Evolutionary conservation across 2,888 invertebrate genomes (phyloP).

Genomic region (Rhagophthalmus giganteus): DNA sequence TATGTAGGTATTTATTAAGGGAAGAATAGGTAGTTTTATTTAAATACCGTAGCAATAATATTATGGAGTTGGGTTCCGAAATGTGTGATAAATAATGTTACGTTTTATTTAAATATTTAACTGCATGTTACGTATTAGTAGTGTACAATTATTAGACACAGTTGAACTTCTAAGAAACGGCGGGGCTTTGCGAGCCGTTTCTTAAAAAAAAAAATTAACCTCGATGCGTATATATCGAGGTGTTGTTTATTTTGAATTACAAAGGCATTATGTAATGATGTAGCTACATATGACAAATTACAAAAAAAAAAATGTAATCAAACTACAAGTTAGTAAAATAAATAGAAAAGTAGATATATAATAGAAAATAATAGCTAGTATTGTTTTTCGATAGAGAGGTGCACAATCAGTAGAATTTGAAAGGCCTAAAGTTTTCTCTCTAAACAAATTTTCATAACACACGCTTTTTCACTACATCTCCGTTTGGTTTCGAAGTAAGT

Average conservation of each 20-base stretch:
- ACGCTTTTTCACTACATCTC: constrained; percentile 3
- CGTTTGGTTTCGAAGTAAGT: too few species aligned
- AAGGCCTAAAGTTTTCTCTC: constrained; percentile 50
- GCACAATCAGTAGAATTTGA: constrained; percentile 44
- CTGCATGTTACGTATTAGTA: constrained; percentile 35
- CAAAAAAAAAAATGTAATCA: constrained; percentile 29
- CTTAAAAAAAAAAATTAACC: constrained; percentile 8
- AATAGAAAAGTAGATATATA: constrained; percentile 19
- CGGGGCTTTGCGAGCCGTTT: constrained; percentile 13
- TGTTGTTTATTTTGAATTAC: constrained; percentile 18
- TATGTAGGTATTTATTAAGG: constrained; percentile 7
- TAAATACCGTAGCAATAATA: constrained; percentile 60
- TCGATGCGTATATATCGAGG: constrained; percentile 28
- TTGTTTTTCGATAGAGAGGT: constrained; percentile 39
- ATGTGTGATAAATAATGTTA: constrained; percentile 47
- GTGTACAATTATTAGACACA: constrained; percentile 26
- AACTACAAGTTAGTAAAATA: constrained; percentile 20
- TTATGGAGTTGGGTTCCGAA: constrained; percentile 46
- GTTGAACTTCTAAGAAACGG: constrained; percentile 11
- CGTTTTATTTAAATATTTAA: constrained; percentile 40
- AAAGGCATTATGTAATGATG: constrained; percentile 10
- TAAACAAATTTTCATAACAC: constrained; percentile 40
- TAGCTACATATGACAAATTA: constrained; percentile 18
- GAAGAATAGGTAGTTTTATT: constrained; percentile 20
- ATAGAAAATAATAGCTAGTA: constrained; percentile 24